These are phyloP conservation scores for Diarsia brunnea DNA, from an alignment of 2,888 invertebrate genomes.

Conservation along the genomic window DNA sequence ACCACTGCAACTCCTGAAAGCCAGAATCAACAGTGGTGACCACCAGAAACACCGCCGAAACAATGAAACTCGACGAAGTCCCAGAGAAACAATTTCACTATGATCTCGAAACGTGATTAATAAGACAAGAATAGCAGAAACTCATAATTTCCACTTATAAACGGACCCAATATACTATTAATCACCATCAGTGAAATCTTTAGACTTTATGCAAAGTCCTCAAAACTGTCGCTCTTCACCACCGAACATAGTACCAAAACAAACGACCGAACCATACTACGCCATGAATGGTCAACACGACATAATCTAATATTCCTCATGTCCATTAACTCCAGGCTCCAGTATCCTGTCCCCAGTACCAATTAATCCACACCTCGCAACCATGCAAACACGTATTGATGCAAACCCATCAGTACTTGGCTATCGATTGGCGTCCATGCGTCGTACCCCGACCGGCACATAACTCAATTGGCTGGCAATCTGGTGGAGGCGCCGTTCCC, in stretches of 20 bases:
- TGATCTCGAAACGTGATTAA: too few species aligned
- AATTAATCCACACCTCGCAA: conserved; percentile 29
- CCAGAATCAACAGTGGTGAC: too few species aligned
- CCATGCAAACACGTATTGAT: conserved; percentile 48
- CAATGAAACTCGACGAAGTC: too few species aligned
- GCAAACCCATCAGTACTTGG: conserved; percentile 29
- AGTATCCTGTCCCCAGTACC: too few species aligned
- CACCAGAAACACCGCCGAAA: too few species aligned
- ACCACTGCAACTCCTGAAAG: too few species aligned
- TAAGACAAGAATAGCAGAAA: too few species aligned
- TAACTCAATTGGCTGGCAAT: conserved; percentile 88
- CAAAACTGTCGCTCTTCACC: background rate
- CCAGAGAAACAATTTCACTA: too few species aligned
- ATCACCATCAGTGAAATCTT: background rate
- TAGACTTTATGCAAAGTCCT: background rate
- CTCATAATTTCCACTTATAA: too few species aligned
- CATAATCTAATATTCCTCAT: background rate
- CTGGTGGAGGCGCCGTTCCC: conserved; percentile 81
- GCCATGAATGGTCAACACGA: background rate
- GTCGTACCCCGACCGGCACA: conserved; percentile 58
- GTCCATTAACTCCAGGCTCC: background rate
- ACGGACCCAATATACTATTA: background rate
- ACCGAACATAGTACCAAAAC: background rate
- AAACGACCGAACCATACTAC: background rate
- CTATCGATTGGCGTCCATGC: conserved; percentile 58